phyloP scores from a whole-genome alignment of 2,888 invertebrate genomes.

The Yponomeuta sedellus region DNA sequence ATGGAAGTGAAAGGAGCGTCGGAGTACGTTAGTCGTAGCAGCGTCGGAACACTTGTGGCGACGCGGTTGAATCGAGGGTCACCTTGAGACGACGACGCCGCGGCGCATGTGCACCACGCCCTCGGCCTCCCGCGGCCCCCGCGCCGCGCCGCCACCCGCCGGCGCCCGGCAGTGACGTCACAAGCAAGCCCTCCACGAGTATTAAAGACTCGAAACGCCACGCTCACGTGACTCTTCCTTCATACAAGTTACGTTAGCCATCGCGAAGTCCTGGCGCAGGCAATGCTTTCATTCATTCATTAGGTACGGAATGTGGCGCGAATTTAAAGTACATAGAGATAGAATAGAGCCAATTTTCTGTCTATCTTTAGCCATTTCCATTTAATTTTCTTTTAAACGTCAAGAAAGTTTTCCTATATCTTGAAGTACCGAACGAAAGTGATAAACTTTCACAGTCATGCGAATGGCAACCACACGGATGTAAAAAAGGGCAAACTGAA shows the following conservation, averaged over 20 bases:
- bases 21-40: slow-evolving; percentile 32
- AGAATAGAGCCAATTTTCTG: no score
- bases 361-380: no score
- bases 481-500: no score
- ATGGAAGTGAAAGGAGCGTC: slow-evolving; percentile 52
- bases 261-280: no score
- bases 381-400: no score
- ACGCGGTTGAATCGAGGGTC: slow-evolving; percentile 58
- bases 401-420: no score
- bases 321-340: no score
- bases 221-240: slow-evolving; percentile 6
- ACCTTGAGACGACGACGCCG: slow-evolving; percentile 62
- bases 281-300: no score
- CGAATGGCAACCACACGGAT: no score
- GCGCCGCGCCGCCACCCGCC: slow-evolving; percentile 27
- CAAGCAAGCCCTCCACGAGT: slow-evolving; percentile 30
- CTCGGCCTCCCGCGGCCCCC: slow-evolving; percentile 43
- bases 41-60: slow-evolving; percentile 29
- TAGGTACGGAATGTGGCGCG: no score
- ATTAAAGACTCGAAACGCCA: background rate
- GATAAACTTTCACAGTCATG: no score
- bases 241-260: background rate
- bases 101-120: slow-evolving; percentile 73
- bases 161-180: slow-evolving; percentile 36
- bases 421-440: no score